These are phyloP conservation scores for Lampris megalopsis DNA, from an alignment of 2,113 vertebrate genomes.

Conservation along the genomic window DNA sequence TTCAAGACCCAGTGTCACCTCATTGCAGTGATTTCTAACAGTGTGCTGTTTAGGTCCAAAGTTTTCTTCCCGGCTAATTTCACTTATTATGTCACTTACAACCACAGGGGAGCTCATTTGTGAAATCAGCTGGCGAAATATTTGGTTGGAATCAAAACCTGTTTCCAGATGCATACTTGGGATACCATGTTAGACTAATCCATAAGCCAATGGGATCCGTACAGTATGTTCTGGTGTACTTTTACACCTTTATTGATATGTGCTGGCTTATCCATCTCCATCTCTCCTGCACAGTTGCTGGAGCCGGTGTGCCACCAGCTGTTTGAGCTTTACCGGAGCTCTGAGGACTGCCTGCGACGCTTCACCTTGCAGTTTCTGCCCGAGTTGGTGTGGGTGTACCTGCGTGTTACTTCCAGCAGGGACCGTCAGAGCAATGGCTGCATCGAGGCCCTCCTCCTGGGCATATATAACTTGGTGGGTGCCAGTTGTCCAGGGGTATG, in stretches of 20 bases:
- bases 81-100: no score
- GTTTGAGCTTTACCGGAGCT: slow-evolving; percentile 96
- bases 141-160: no score
- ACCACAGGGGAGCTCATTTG: no score
- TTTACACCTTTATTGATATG: slow-evolving; percentile 4
- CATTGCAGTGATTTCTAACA: no score
- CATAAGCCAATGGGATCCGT: neutral
- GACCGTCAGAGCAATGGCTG: slow-evolving; percentile 97
- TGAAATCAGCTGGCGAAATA: no score
- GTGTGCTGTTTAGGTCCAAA: no score
- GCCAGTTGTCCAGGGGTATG: neutral
- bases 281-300: slow-evolving; percentile 84
- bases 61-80: no score
- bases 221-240: neutral
- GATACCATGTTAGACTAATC: neutral
- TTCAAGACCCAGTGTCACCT: no score
- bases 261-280: slow-evolving; percentile 1
- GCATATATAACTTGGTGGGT: slow-evolving; percentile 98
- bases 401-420: slow-evolving; percentile 91
- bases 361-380: slow-evolving; percentile 97
- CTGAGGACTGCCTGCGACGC: slow-evolving; percentile 91
- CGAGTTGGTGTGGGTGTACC: slow-evolving; percentile 96
- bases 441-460: slow-evolving; percentile 95
- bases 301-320: slow-evolving; percentile 98
- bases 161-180: no score